Percentiles rank a stretch among this genome's conserved stretches.
These are phyloP conservation scores for Stenodera caucasica DNA, from an alignment of 2,888 invertebrate genomes.

Conservation along the genomic window DNA sequence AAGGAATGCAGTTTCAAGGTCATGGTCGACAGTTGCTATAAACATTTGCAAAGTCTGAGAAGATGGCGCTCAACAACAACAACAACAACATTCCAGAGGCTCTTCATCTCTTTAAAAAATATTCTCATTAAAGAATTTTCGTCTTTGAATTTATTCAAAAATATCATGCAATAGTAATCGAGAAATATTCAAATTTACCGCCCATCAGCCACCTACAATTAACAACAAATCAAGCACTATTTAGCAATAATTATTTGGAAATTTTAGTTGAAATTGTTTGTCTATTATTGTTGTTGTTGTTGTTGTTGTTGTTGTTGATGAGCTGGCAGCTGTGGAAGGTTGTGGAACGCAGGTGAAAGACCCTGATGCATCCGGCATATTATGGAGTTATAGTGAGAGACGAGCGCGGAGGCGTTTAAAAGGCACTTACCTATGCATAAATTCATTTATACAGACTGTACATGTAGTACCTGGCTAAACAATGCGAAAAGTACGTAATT, in stretches of 20 bases:
- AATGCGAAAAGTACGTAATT: too few relatives aligned
- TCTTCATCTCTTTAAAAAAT: background rate
- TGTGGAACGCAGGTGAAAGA: constrained; percentile 30
- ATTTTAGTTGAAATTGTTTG: too few relatives aligned
- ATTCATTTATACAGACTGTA: constrained; percentile 10
- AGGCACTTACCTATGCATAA: constrained; percentile 30
- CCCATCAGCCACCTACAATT: too few relatives aligned
- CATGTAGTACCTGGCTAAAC: constrained; percentile 10
- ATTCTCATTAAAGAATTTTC: too few relatives aligned
- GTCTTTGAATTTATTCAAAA: too few relatives aligned
- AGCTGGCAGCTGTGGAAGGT: constrained; percentile 17
- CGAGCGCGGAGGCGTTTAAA: constrained; percentile 30
- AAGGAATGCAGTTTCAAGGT: constrained; percentile 30
- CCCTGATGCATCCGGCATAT: constrained; percentile 29
- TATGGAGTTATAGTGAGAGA: constrained; percentile 13
- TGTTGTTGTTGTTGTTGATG: constrained; percentile 4
- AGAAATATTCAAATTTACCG: too few relatives aligned
- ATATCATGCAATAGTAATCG: too few relatives aligned
- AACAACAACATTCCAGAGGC: background rate
- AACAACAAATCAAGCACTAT: too few relatives aligned
- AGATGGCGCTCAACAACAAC: background rate
- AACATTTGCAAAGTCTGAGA: background rate
- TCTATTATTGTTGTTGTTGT: background rate
- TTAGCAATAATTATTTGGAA: too few relatives aligned
- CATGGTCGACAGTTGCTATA: constrained; percentile 7